Conservation (phyloP, 2,797 vertebrate species). For the Mallotus villosus region DNA sequence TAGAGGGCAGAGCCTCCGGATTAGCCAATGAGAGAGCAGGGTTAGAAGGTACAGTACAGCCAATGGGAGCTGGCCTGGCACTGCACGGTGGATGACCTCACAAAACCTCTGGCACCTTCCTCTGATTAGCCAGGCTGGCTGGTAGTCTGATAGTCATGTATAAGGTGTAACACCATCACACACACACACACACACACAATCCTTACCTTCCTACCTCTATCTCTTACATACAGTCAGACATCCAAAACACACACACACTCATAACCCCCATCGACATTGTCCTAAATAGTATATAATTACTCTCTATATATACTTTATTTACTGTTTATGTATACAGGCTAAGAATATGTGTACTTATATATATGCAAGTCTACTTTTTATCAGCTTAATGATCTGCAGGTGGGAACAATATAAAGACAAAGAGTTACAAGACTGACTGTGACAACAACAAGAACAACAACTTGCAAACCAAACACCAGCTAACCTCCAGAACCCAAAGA, state of each 20-base stretch:
- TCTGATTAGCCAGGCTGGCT: too few species aligned
- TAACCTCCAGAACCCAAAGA: slow-evolving; percentile 42
- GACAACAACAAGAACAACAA: slow-evolving; percentile 10
- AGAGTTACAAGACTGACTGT: slow-evolving; percentile 26
- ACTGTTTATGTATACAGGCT: slow-evolving; percentile 32
- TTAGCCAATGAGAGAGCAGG: too few species aligned
- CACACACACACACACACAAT: slow-evolving; percentile 26
- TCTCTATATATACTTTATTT: slow-evolving; percentile 37
- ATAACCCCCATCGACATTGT: slow-evolving; percentile 21
- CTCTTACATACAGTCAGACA: too few species aligned
- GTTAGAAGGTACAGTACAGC: too few species aligned
- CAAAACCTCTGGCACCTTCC: slow-evolving; percentile 47
- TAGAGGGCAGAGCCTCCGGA: too few species aligned
- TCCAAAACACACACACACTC: neutral
- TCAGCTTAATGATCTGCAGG: slow-evolving; percentile 32
- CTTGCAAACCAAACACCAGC: slow-evolving; percentile 43
- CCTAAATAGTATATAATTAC: slow-evolving; percentile 4
- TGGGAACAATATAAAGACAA: slow-evolving; percentile 46
- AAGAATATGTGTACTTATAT: slow-evolving; percentile 23
- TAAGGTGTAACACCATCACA: slow-evolving; percentile 46
- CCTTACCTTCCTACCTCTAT: neutral
- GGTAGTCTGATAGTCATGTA: slow-evolving; percentile 52
- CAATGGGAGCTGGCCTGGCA: slow-evolving; percentile 46
- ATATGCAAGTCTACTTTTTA: slow-evolving; percentile 36
- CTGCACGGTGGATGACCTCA: slow-evolving; percentile 38